A percentile compares a stretch with the other conserved stretches of the same genome.
These are phyloP conservation scores for Hypselothyrea guttata DNA, from an alignment of 2,888 invertebrate species.

Conservation along the genomic window DNA sequence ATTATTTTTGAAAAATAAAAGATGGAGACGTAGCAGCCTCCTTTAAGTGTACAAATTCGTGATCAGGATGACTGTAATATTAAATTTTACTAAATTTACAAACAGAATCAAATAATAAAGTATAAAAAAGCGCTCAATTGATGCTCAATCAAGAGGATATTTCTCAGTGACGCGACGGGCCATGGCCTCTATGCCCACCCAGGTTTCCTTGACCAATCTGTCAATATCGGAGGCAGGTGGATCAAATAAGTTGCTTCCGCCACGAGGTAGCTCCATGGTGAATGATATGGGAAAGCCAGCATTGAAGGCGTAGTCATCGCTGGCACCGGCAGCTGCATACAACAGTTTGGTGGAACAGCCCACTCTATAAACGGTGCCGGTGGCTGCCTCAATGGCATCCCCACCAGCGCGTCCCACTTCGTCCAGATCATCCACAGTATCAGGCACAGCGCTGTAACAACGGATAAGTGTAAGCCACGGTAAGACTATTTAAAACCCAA, in stretches of 20 bases:
- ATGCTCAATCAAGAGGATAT: conserved; percentile 55
- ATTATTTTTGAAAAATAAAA: too few species aligned
- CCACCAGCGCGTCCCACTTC: conserved; percentile 75
- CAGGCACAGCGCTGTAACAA: conserved; percentile 75
- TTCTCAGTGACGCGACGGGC: conserved; percentile 57
- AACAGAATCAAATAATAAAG: too few species aligned
- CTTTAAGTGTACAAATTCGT: too few species aligned
- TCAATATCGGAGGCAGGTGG: conserved; percentile 84
- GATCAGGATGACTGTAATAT: too few species aligned
- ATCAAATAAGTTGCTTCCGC: conserved; percentile 83
- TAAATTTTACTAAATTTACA: too few species aligned
- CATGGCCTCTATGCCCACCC: conserved; percentile 81
- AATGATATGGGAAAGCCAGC: conserved; percentile 62
- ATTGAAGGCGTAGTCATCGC: conserved; percentile 86
- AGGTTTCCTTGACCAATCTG: conserved; percentile 84
- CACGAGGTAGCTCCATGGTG: conserved; percentile 86
- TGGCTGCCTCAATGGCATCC: conserved; percentile 76
- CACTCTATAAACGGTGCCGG: conserved; percentile 75
- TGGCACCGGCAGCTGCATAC: conserved; percentile 84
- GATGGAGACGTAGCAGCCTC: too few species aligned
- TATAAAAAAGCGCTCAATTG: too few species aligned
- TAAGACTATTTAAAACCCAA: rapidly evolving
- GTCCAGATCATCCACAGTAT: conserved; percentile 81
- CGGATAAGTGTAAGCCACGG: not conserved
- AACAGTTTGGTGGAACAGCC: conserved; percentile 76